phyloP scores from a whole-genome alignment of 2,888 invertebrate species.

The Limnephilus lunatus region DNA sequence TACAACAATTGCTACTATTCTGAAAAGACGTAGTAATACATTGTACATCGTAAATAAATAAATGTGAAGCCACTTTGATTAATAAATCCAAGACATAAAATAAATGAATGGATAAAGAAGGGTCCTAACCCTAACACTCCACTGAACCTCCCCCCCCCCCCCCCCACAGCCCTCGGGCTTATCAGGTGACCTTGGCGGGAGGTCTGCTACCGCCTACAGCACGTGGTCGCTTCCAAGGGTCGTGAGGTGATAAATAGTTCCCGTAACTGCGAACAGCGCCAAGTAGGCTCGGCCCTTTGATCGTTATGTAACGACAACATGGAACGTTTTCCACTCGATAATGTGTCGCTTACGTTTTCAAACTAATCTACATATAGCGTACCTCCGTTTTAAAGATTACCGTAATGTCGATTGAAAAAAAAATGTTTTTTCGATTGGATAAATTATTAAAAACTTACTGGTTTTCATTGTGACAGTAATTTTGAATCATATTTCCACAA shows the following conservation, averaged over 20 bases:
- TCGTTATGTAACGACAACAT: neutral
- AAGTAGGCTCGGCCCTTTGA: neutral
- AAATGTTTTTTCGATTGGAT: no score
- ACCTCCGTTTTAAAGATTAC: no score
- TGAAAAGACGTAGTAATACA: no score
- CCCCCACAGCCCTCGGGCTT: neutral
- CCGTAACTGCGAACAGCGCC: neutral
- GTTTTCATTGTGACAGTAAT: no score
- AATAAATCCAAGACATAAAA: neutral
- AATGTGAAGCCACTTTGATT: no score
- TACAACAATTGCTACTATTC: no score
- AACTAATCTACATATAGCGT: neutral
- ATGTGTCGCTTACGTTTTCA: neutral
- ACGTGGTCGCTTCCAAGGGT: neutral
- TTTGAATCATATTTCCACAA: no score
- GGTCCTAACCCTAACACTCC: neutral
- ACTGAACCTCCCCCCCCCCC: neutral
- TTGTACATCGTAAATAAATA: no score
- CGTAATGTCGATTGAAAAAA: no score
- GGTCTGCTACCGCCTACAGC: neutral
- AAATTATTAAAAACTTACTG: no score
- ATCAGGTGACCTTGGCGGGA: neutral
- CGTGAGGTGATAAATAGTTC: neutral
- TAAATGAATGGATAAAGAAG: neutral
- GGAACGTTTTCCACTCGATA: neutral